Percentiles rank a stretch among this genome's conserved stretches.
These are phyloP conservation scores for Microcebus ravelobensis DNA, from an alignment of 2,113 vertebrate species.

Conservation along the genomic window DNA sequence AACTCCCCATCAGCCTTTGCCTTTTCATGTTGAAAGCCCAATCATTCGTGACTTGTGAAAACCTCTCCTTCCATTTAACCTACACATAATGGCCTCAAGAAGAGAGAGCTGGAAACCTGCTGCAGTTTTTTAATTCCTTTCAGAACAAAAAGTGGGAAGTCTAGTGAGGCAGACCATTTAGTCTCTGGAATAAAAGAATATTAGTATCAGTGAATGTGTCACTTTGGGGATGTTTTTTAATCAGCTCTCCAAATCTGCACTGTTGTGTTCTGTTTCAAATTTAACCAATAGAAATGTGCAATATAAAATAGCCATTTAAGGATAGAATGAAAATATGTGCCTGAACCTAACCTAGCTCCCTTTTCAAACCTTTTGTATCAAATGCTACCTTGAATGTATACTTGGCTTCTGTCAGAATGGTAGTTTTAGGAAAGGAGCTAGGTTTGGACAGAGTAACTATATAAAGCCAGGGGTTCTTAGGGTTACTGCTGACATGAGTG, in stretches of 20 bases:
- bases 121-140: not conserved
- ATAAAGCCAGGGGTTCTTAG: not conserved
- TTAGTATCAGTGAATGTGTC: not conserved
- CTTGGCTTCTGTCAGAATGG: conserved; percentile 26
- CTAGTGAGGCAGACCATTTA: not conserved
- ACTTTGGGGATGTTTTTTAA: not conserved
- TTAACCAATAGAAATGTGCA: conserved; percentile 16
- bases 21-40: not conserved
- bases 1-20: not conserved
- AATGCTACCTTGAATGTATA: not conserved
- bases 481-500: not conserved
- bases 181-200: not conserved
- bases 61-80: not conserved
- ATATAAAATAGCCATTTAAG: not conserved
- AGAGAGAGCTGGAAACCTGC: not conserved
- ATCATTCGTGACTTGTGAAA: conserved; percentile 40
- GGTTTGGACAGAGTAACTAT: not conserved
- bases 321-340: not conserved
- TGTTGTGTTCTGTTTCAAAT: not conserved
- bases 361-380: not conserved
- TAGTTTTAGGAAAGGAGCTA: conserved; percentile 9
- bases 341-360: not conserved
- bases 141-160: conserved; percentile 22
- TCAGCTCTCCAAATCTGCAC: not conserved
- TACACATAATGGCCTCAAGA: not conserved